Conservation (phyloP, 64 coral and sea anemone genomes). For the Montipora cactus region DNA sequence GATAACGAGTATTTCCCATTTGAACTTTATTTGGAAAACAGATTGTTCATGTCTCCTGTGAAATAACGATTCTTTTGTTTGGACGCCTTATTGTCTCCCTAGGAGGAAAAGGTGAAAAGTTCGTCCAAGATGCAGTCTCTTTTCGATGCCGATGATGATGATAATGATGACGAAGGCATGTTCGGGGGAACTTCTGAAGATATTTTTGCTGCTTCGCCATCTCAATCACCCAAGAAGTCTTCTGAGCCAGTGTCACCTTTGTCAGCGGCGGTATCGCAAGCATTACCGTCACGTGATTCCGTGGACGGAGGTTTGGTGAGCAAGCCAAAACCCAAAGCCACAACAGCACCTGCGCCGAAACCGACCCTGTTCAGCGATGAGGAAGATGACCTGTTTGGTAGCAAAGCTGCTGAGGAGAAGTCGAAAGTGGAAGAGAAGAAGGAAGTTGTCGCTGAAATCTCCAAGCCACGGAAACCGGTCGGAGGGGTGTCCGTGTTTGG, state of each 20-base stretch:
- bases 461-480: slow-evolving; percentile 70
- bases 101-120: slow-evolving; percentile 18
- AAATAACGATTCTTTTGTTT: too few species aligned
- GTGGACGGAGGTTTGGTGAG: background rate
- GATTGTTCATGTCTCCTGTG: too few species aligned
- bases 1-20: too few species aligned
- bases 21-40: too few species aligned
- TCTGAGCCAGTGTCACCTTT: slow-evolving; percentile 27
- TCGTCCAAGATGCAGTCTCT: slow-evolving; percentile 58
- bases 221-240: slow-evolving; percentile 22
- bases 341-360: slow-evolving; percentile 9
- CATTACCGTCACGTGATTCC: background rate
- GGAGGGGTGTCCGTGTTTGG: slow-evolving; percentile 86
- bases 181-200: slow-evolving; percentile 61
- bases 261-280: slow-evolving; percentile 15
- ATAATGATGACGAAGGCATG: slow-evolving; percentile 59
- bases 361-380: slow-evolving; percentile 88
- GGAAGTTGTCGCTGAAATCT: background rate
- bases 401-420: slow-evolving; percentile 26
- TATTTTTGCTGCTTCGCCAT: slow-evolving; percentile 55
- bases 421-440: slow-evolving; percentile 42
- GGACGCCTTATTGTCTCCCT: background rate
- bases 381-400: slow-evolving; percentile 83
- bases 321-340: slow-evolving; percentile 37
- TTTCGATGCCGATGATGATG: slow-evolving; percentile 60